phyloP scores from a whole-genome alignment of 2,888 invertebrate species.

The Napeogenes inachia region DNA sequence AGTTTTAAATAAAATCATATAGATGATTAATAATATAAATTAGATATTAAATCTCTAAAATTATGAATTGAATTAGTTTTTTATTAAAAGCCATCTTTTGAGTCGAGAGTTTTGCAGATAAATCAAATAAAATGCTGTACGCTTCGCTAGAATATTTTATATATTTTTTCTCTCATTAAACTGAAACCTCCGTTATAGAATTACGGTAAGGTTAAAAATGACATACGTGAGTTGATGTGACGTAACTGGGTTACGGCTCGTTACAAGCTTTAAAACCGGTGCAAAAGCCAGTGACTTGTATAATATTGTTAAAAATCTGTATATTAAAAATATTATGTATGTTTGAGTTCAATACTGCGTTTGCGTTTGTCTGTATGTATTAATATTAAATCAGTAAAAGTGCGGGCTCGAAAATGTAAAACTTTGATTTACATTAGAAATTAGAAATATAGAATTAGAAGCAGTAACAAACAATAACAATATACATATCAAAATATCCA shows the following conservation, averaged over 20 bases:
- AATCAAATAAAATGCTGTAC: not conserved
- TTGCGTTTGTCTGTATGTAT: no score
- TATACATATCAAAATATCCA: no score
- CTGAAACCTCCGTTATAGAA: slow-evolving; percentile 11
- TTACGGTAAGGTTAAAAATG: slow-evolving; percentile 19
- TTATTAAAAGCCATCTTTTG: not conserved
- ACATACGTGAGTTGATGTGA: slow-evolving; percentile 17
- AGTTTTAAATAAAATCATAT: no score
- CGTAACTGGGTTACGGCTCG: slow-evolving; percentile 18
- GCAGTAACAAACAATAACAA: no score
- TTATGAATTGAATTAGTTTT: no score
- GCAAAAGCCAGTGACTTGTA: slow-evolving; percentile 1
- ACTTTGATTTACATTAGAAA: no score
- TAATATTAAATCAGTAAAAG: no score
- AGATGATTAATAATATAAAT: no score
- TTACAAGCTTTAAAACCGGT: slow-evolving; percentile 12
- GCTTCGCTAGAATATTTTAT: not conserved
- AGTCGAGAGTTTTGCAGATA: not conserved
- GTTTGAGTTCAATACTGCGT: no score
- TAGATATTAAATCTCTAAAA: no score
- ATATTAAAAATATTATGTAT: not conserved
- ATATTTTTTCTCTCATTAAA: slow-evolving; percentile 17
- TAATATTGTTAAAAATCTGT: slow-evolving; percentile 4
- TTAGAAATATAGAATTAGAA: no score
- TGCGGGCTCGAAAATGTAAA: no score